Evolutionary conservation across 2,797 vertebrate genomes (phyloP).

Genomic region (Lithobates pipiens): DNA sequence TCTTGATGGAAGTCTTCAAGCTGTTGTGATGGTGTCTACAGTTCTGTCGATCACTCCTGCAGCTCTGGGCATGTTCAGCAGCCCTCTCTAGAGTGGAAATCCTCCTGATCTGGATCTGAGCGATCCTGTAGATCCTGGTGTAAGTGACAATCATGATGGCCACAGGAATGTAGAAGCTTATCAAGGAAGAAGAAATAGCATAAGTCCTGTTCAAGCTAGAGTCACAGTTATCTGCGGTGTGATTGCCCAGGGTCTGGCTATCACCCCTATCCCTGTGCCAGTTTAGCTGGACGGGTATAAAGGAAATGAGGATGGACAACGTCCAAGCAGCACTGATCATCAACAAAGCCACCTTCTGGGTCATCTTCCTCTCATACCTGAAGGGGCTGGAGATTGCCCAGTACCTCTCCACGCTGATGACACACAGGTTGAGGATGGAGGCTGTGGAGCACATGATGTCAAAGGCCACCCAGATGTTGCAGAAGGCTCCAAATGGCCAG

Average conservation of each 20-base stretch:
- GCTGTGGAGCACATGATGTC: conserved; percentile 98
- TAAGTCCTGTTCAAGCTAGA: conserved; percentile 93
- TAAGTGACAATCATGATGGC: conserved; percentile 96
- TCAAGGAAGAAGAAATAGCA: conserved; percentile 92
- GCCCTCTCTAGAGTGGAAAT: conserved; percentile 92
- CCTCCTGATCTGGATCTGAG: conserved; percentile 89
- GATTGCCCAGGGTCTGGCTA: conserved; percentile 52
- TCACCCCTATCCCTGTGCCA: conserved; percentile 85
- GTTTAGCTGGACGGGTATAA: conserved; percentile 93
- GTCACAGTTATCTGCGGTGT: conserved; percentile 76
- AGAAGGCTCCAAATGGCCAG: conserved; percentile 96
- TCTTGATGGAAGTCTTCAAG: conserved; percentile 85
- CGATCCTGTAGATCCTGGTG: conserved; percentile 92
- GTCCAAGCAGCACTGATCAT: conserved; percentile 91
- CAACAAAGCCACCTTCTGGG: conserved; percentile 85
- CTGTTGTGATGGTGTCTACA: conserved; percentile 80
- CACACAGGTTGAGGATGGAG: conserved; percentile 94
- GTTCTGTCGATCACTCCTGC: conserved; percentile 77
- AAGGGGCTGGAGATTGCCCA: conserved; percentile 97
- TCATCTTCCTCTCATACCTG: conserved; percentile 94
- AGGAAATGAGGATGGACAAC: conserved; percentile 92
- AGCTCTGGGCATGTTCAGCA: conserved; percentile 88
- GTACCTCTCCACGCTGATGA: conserved; percentile 94
- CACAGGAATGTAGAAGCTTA: conserved; percentile 97
- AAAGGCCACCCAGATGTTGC: conserved; percentile 93